These are phyloP conservation scores for Teleiodes luculella DNA, from an alignment of 2,888 invertebrate species.

Conservation along the genomic window DNA sequence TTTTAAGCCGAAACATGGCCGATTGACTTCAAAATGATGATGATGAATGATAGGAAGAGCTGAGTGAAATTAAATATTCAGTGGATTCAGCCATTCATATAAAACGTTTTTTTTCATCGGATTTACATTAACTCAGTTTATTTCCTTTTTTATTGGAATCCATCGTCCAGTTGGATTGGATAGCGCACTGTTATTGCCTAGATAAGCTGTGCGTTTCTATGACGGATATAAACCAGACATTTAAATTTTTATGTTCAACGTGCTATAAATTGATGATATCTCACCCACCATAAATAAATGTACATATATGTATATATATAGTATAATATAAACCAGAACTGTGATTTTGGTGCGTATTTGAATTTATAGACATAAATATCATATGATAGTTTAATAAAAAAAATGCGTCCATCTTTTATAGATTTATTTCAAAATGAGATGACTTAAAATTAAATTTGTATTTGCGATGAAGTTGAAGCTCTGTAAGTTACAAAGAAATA, in stretches of 20 bases:
- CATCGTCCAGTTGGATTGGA: neutral
- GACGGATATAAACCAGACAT: conserved; percentile 2
- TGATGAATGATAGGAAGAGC: too few species aligned
- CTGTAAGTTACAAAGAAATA: too few species aligned
- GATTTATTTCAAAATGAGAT: too few species aligned
- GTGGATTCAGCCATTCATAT: neutral
- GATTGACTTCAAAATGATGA: too few species aligned
- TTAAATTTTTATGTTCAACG: neutral
- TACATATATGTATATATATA: neutral
- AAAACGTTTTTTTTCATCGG: neutral
- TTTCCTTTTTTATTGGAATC: neutral
- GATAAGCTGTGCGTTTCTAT: conserved; percentile 1
- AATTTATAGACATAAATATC: too few species aligned
- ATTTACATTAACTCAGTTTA: too few species aligned
- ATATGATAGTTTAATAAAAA: too few species aligned
- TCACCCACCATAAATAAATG: neutral
- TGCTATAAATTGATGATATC: neutral
- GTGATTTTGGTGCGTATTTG: too few species aligned
- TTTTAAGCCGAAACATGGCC: too few species aligned
- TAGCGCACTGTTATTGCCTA: neutral
- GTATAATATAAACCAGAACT: neutral
- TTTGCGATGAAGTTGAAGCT: too few species aligned
- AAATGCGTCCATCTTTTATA: too few species aligned
- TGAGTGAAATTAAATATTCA: neutral
- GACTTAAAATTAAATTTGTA: too few species aligned